phyloP scores from a whole-genome alignment of 1,140 invertebrate genomes.

The Zaprionus vittiger region DNA sequence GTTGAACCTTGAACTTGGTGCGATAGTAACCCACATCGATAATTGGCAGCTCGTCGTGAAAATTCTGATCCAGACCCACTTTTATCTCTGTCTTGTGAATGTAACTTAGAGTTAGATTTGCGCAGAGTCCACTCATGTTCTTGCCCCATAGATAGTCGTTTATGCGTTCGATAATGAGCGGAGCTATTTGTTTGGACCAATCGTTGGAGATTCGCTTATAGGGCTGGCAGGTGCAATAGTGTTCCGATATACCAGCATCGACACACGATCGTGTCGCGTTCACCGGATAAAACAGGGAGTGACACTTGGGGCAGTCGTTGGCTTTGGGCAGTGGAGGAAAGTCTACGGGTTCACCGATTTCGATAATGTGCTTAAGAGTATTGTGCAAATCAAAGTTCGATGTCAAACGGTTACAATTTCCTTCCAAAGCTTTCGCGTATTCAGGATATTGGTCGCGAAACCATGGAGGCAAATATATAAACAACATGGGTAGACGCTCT shows the following conservation, averaged over 20 bases:
- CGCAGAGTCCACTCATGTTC: slow-evolving; percentile 57
- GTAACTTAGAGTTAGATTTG: slow-evolving; percentile 43
- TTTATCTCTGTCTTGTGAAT: slow-evolving; percentile 54
- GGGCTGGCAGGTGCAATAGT: slow-evolving; percentile 91
- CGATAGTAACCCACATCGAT: slow-evolving; percentile 48
- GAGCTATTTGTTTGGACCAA: slow-evolving; percentile 49
- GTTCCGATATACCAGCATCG: slow-evolving; percentile 88
- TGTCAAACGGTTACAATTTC: slow-evolving; percentile 90
- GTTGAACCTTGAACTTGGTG: slow-evolving; percentile 65
- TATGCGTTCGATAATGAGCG: slow-evolving; percentile 82
- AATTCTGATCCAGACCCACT: slow-evolving; percentile 31
- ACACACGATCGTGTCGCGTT: slow-evolving; percentile 88
- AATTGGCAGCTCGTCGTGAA: slow-evolving; percentile 7
- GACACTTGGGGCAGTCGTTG: slow-evolving; percentile 87
- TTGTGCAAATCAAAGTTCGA: slow-evolving; percentile 94
- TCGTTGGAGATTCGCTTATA: slow-evolving; percentile 83
- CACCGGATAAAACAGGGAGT: slow-evolving; percentile 88
- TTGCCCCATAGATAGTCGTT: slow-evolving; percentile 71
- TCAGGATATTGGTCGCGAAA: slow-evolving; percentile 88
- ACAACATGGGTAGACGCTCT: slow-evolving; percentile 94
- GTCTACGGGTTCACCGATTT: slow-evolving; percentile 52
- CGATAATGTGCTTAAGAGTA: slow-evolving; percentile 85
- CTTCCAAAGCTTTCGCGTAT: slow-evolving; percentile 88
- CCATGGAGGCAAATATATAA: slow-evolving; percentile 91
- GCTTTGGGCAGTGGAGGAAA: slow-evolving; percentile 28